Evolutionary conservation across 2,888 invertebrate species (phyloP), one percentile per base, ranked within the genome.

Genomic region (Disparrhopalites patrizii): DNA sequence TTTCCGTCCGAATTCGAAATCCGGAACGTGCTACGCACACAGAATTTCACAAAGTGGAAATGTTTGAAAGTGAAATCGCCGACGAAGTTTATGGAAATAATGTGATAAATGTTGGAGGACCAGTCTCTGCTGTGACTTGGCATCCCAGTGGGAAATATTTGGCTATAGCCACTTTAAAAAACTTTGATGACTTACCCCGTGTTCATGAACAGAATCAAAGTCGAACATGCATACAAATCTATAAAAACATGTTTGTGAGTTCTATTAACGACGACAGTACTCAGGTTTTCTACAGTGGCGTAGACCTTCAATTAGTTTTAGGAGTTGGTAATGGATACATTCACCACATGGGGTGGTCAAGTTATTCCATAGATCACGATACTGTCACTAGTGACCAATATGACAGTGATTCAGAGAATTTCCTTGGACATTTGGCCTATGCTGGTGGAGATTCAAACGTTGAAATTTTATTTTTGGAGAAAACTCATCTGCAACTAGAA

Each of bases 101-200:
- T 27, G 25, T 72, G 7, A 28, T 55, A 10, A 57, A 64, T 54
- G 54, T 64, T 43, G 74, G 74, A 1, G 74, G 74, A 8, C 70
- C 73, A 8, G 56, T 74, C 7, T 67, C 67, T 13, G 57, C 67
- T 23, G 50, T 72, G 51, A 47, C 65, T 28, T 74, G 73, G 73
- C 73, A 72, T 69, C 73, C 73, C 4, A 68, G 66, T 62, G 72
- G 71, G 18, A 71, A 70, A 40, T 67, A 67, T 28, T 47, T 74
- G 3, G 74, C 74, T 15, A 62, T 72, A 8, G 55, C 73, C 30
- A 69, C 69, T 1, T 64, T 68, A 4, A 57, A 38, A 18, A 61
- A 70, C n/a, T 30, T 15, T 20, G 28, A 51, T 25, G 70, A 69
- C 15, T 60, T 65, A n/a, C 66, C 70, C 4, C 58, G 70, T 36